Conservation (phyloP, 2,113 vertebrate species). For the Brachyistius frenatus region DNA sequence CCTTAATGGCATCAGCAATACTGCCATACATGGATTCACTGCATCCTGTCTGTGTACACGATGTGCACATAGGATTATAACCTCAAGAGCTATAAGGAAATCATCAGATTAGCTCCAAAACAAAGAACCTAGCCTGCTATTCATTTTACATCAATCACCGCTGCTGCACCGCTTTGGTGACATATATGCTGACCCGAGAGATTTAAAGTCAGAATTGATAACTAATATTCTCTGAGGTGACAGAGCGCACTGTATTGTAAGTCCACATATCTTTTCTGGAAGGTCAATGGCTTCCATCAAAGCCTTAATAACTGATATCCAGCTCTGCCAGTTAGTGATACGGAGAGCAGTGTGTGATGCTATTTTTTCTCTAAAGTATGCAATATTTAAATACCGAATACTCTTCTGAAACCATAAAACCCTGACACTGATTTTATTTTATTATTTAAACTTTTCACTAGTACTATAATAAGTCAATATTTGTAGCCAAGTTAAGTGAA, state of each 20-base stretch:
- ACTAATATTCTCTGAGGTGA: conserved; percentile 73
- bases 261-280: conserved; percentile 76
- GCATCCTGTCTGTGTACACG: conserved; percentile 58
- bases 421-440: conserved; percentile 29
- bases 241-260: conserved; percentile 68
- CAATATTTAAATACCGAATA: conserved; percentile 23
- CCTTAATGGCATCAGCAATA: conserved; percentile 71
- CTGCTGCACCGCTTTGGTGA: conserved; percentile 54
- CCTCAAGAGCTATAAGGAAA: conserved; percentile 65
- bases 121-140: conserved; percentile 44
- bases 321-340: conserved; percentile 40
- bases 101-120: conserved; percentile 70
- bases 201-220: conserved; percentile 75
- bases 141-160: conserved; percentile 64
- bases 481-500: conserved; percentile 6
- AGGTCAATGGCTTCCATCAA: conserved; percentile 75
- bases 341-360: conserved; percentile 15
- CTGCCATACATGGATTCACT: conserved; percentile 70
- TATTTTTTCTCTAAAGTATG: conserved; percentile 14
- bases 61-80: conserved; percentile 66
- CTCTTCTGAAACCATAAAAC: conserved; percentile 20
- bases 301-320: conserved; percentile 58
- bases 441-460: conserved; percentile 20
- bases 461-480: neutral
- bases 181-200: conserved; percentile 74